Base-by-base conservation (phyloP, 2,888 invertebrate genomes). In the Nipponacmea schrenckii region DNA sequence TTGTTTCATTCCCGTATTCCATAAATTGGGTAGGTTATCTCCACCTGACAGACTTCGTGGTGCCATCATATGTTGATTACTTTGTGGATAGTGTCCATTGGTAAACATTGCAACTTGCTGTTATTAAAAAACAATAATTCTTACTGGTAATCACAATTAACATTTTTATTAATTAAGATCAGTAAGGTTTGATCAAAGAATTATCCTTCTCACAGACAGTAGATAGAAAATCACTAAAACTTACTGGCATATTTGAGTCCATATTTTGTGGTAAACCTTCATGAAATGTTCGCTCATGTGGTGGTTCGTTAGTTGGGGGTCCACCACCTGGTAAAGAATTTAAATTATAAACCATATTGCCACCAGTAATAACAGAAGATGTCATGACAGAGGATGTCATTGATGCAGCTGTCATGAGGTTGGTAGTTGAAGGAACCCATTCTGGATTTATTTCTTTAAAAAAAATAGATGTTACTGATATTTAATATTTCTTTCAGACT, bases 341-440 rank as follows among this genome's bases (percentile, higher is more conserved):
- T 39, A 62, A 20, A 27, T 62, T 63, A 45, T 74, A 76, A 0
- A 81, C 77, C 80, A 83, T 81, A 69, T 77, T 79, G 31, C 82
- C 78, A 63, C 82, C 81, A 44, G 81, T 72, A 69, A 83, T 79
- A 67, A 82, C 82, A 67, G 83, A 83, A 12, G 84, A 83, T 14
- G 83, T 80, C 67, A 80, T 80, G 62, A 81, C 81, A 26, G 83
- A 78, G 1, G 81, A 76, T 14, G 78, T 76, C 64, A 80, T 69
- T 39, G 78, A 68, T 0, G 81, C 80, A 15, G 81, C 75, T 14
- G 79, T 77, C 75, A 82, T 78, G 26, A 74, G 75, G 17, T 77
- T 75, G 10, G 81, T 72, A 24, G 76, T 76, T n/a, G 75, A 74
- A 20, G 79, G 69, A 68, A 79, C 78, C 84, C 85, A 84, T 46